phyloP scores from a whole-genome alignment of 2,888 invertebrate species.

The Balanococcus diminutus region DNA sequence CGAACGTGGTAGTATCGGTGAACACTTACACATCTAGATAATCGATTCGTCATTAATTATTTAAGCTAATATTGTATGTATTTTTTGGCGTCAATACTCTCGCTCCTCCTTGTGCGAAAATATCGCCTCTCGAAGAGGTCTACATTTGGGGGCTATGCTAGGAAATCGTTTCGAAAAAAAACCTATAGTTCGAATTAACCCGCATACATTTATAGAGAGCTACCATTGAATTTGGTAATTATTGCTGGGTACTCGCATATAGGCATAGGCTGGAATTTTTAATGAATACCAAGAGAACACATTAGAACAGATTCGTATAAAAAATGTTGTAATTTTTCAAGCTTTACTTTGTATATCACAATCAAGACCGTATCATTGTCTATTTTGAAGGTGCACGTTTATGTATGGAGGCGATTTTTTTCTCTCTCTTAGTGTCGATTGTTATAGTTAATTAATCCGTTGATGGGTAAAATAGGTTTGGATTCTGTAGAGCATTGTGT shows the following conservation, averaged over 20 bases:
- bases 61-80: not conserved
- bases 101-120: not conserved
- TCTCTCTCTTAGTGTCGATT: not conserved
- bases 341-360: conserved; percentile 2
- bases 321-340: not conserved
- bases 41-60: conserved; percentile 25
- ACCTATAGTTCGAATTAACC: not conserved
- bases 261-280: not conserved
- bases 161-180: not conserved
- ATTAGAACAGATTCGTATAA: not conserved
- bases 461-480: conserved; percentile 24
- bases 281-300: not conserved
- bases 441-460: conserved; percentile 41
- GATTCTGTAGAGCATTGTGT: not conserved
- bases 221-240: not conserved
- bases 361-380: conserved; percentile 6
- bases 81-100: not conserved
- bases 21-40: not conserved
- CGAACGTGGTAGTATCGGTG: not conserved
- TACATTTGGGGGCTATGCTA: not conserved
- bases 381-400: not conserved
- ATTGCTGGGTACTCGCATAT: not conserved
- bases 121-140: not conserved
- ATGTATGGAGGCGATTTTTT: conserved; percentile 19
- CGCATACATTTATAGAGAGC: not conserved